Evolutionary conservation across 2,888 invertebrate species (phyloP).

Genomic region (Pollenia griseotomentosa): DNA sequence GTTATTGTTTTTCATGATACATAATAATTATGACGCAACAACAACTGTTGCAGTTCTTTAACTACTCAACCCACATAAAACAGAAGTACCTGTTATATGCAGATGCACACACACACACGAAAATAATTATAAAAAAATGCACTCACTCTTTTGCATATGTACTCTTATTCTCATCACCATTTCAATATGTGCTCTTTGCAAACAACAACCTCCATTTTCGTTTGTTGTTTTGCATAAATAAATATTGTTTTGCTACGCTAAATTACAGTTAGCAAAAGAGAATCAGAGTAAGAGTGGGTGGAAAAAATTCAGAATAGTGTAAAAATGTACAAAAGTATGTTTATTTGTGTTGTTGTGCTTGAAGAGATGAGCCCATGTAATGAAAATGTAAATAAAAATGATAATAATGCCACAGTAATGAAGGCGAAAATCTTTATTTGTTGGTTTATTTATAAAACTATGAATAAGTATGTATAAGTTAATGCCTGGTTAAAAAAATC

Average conservation of each 20-base stretch:
- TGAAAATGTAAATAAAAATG: slow-evolving; percentile 2
- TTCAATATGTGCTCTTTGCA: neutral
- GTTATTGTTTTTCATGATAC: slow-evolving; percentile 17
- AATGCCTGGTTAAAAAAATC: no score
- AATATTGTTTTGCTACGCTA: slow-evolving; percentile 38
- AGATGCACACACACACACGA: neutral
- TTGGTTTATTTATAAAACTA: slow-evolving; percentile 26
- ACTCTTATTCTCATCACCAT: neutral
- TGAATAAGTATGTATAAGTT: neutral
- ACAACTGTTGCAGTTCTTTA: slow-evolving; percentile 32
- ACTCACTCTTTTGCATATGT: neutral
- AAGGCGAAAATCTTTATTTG: slow-evolving; percentile 24
- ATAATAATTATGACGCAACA: neutral
- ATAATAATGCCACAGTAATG: slow-evolving; percentile 27
- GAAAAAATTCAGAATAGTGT: neutral
- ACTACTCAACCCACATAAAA: slow-evolving; percentile 45
- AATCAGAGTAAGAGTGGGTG: neutral
- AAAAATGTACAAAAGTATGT: neutral
- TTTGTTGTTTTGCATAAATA: slow-evolving; percentile 43
- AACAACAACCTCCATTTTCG: no score
- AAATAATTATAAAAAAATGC: neutral
- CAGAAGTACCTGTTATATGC: neutral
- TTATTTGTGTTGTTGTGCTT: neutral
- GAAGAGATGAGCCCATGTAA: neutral
- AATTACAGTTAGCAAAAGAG: slow-evolving; percentile 39